phyloP scores from a whole-genome alignment of 23 tunicate genomes.

The Ciona savignyi region DNA sequence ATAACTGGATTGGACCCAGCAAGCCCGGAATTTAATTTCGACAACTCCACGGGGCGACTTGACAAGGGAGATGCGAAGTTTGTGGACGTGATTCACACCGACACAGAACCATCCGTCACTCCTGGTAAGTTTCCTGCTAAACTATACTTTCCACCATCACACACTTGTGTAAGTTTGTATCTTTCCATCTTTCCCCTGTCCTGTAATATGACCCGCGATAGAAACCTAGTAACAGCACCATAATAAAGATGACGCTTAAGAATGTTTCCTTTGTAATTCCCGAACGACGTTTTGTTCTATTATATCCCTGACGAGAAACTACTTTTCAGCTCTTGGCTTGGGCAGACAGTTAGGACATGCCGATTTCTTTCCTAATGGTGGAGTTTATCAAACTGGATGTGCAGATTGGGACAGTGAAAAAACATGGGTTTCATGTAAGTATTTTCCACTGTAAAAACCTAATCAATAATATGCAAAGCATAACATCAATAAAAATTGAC shows the following conservation, averaged over 20 bases:
- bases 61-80: slow-evolving; percentile 77
- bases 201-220: too few species aligned
- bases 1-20: slow-evolving; percentile 94
- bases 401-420: slow-evolving; percentile 30
- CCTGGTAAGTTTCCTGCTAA: slow-evolving; percentile 80
- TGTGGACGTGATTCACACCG: slow-evolving; percentile 90
- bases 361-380: slow-evolving; percentile 90
- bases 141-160: too few species aligned
- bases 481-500: too few species aligned
- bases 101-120: slow-evolving; percentile 51
- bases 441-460: too few species aligned
- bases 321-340: slow-evolving; percentile 76
- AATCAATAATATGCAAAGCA: too few species aligned
- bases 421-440: slow-evolving; percentile 41
- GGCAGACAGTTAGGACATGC: slow-evolving; percentile 79
- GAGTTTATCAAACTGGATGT: slow-evolving; percentile 81
- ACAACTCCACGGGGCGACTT: slow-evolving; percentile 55
- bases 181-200: too few species aligned
- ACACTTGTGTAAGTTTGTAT: too few species aligned
- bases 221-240: too few species aligned
- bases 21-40: slow-evolving; percentile 76
- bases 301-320: too few species aligned
- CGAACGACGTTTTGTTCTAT: too few species aligned
- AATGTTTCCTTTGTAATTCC: too few species aligned
- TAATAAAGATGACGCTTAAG: too few species aligned